Base-by-base conservation (phyloP, 2,113 vertebrate genomes). In the Calypte anna region DNA sequence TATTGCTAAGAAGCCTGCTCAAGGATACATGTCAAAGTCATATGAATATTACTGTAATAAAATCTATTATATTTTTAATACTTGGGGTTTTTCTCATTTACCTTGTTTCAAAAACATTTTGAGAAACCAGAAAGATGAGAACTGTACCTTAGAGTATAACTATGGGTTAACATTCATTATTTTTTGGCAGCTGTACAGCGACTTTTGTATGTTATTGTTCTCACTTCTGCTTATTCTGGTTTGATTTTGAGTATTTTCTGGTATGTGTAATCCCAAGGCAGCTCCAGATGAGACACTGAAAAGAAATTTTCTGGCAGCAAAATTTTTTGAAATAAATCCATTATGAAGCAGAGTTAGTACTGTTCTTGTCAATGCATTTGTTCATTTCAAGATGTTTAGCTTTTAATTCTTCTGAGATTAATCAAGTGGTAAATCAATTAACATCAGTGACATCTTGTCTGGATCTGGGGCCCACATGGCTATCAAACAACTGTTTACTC, bases 371-470 rank as follows among this genome's bases (percentile, higher is more conserved):
- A 61, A 82, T 89, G 78, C 44, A 54, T 95, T 89, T 78, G 79
- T 57, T 95, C 48, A 66, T 68, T 91, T 94, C 70, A 85, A 90
- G 43, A 91, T 79, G 28, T 63, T 96, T 90, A 86, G 36, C 72
- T 61, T 46, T 82, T 90, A 96, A 66, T 67, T 92, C 63, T 77
- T 83, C 36, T 79, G 80, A 88, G 82, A 86, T 91, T 86, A 89
- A 90, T 90, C 86, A 80, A 82, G 23, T 63, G 70, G 57, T 82
- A 87, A 85, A 61, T 85, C 36, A 93, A 30, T 75, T 95, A 91
- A 69, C 24, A 55, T 83, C 78, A 86, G 40, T 96, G 90, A 62
- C 62, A 77, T 76, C 50, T 90, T 91, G 55, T 83, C 90, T 91
- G 63, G 25, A 67, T 86, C 67, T 92, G 40, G 63, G 66, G 48